Evolutionary conservation across 2,113 vertebrate genomes (phyloP), one percentile per base, ranked within the genome.

Genomic region (Petromus typicus): DNA sequence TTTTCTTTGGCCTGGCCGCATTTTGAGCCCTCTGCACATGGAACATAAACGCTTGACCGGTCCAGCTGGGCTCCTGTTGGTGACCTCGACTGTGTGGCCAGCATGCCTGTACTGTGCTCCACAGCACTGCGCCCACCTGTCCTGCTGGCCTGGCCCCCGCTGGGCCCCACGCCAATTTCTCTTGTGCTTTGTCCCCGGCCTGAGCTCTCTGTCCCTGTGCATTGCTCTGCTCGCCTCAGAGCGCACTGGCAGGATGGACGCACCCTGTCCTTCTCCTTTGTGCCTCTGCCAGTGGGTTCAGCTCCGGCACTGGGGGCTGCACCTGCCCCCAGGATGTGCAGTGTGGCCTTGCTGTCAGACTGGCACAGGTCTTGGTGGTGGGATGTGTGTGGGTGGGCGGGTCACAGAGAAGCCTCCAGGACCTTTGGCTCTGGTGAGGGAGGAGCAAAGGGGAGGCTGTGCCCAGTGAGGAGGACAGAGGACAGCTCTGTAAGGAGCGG

Each of bases 401-500:
- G 63, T 34, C 23, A 16, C 22, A 23, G 3, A 1, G 40, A 51
- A 32, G 40, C 43, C 54, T 84, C 3, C 45, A 14, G 57, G 34
- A 30, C 64, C 54, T 25, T 4, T 32, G 27, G 27, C n/a, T 34
- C 45, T 79, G 34, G 20, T 40, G 17, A 2, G 27, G 48, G 48
- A 43, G 45, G 45, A 61, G 59, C 4, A 5, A 54, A 23, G 75
- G 22, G 34, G 22, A 20, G 59, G 59, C 59, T 61, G 22, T 22
- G 1, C 22, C 16, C 22, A 18, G 5, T 2, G 6, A 61, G 20
- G 59, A 61, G 45, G 25, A 16, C 61, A 5, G 30, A 7, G 5
- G 0, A 2, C 1, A 3, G 7, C 54, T 40, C 13, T 1, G 2
- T 59, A 4, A 7, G 1, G 3, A 40, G 56, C 9, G 2, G 57